Evolutionary conservation across 2,797 vertebrate genomes (phyloP), one percentile per base, ranked within the genome.

Genomic region (Melanotaenia pygmaea): DNA sequence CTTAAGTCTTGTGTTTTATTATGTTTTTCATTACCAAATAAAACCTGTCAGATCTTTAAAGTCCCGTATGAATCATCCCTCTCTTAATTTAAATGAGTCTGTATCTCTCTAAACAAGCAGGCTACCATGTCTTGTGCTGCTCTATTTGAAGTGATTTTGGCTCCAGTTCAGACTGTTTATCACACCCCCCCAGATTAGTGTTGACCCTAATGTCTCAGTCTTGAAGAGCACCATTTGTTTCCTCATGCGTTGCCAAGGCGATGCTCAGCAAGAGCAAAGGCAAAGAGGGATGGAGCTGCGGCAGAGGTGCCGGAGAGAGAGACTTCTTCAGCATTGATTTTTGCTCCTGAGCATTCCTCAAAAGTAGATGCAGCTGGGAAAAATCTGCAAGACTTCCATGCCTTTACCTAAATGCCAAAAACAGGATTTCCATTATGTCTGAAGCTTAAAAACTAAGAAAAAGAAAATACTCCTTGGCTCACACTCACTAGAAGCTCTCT

Each of bases 201-300:
- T 82, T 86, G 92, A 94, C 92, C 93, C 89, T 83, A 76, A 85
- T 88, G 92, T 92, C 92, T 90, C 84, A 89, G 91, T 84, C 89
- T 90, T 90, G 77, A 90, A 88, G 86, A 91, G 85, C 82, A 79
- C 79, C 81, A 84, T 89, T 91, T 88, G 88, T 92, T 94, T 93
- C 85, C 89, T 87, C 62, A 66, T 81, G 83, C 75, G 91, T 94
- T 94, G 91, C 94, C 94, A 94, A 88, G 94, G 93, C 70, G 26
- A 94, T 93, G 88, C 88, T 89, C 88, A 73, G 83, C 83, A 76
- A 87, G 85, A 90, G 83, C 84, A 87, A 81, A 89, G 89, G 92
- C 91, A 82, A 80, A 79, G 80, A 86, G 78, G 86, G 70, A 82
- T 70, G 68, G 63, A 81, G 82, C 62, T 45, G 34, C 1, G 45